Base-by-base conservation (phyloP, 2,888 invertebrate genomes). In the Ypsolopha scabrella region DNA sequence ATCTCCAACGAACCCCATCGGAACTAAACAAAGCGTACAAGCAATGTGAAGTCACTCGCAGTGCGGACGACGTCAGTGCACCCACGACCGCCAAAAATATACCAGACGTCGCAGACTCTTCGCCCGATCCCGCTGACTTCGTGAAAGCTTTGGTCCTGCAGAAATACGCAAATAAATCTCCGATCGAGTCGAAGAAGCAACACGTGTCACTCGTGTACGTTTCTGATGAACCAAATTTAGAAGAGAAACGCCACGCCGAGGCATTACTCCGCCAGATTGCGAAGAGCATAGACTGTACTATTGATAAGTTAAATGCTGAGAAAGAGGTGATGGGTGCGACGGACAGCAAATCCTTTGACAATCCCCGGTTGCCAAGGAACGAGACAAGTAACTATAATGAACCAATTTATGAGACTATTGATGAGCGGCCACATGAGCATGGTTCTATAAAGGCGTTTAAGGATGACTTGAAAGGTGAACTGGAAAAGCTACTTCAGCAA, bases 191-290 rank as follows among this genome's bases (percentile, higher is more conserved):
- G 54, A 75, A 75, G 64, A 72, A 72, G 62, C 75, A 64, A 53
- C 71, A 85, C 80, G 85, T 86, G 80, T 82, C 80, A 1, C 57
- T 75, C 1, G 78, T 83, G 50, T 86, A 82, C 72, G 80, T 83
- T 13, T 68, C 68, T 6, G 63, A 76, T 61, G 78, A 76, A 36
- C 72, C 78, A 6, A 66, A 75, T 58, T 63, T 72, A 62, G 75
- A 76, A 38, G 83, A 83, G 57, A 82, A 81, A 59, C 71, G 70
- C 61, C 81, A 75, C 65, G 77, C 85, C 0, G 83, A 83, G 56
- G 76, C 80, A 69, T 64, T 86, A 52, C 72, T 86, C 39, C 65
- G 81, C 1, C 80, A 83, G 72, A 82, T 85, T 53, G 86, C 85
- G 52, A 65, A 71, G 52, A 77, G 76, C 59, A 85, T 85, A 61